phyloP scores from a whole-genome alignment of 1,140 invertebrate species.

The Papilio machaon region DNA sequence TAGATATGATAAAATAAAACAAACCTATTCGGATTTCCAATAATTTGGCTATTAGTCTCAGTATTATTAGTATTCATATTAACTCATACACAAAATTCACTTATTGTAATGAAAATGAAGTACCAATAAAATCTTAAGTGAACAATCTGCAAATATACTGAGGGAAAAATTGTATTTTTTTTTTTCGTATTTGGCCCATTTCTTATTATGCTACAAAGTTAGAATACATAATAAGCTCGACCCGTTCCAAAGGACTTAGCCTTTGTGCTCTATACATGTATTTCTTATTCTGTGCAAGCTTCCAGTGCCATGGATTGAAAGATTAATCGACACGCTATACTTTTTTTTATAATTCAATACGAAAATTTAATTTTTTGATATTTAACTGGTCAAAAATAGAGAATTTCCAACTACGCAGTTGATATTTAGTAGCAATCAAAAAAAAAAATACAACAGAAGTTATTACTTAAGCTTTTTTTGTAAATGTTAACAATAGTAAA shows the following conservation, averaged over 20 bases:
- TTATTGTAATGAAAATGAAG: not conserved
- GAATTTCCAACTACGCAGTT: no score
- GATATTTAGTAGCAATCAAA: no score
- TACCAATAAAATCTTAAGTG: not conserved
- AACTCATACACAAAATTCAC: not conserved
- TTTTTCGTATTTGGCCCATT: slow-evolving; percentile 25
- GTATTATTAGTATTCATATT: not conserved
- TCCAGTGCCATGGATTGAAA: slow-evolving; percentile 21
- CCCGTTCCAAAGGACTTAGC: slow-evolving; percentile 36
- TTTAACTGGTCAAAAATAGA: not conserved
- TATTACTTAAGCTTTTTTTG: no score
- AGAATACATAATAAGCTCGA: slow-evolving; percentile 36
- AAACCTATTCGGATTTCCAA: not conserved
- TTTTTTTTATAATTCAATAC: slow-evolving; percentile 10
- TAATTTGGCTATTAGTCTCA: no score
- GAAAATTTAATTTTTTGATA: not conserved
- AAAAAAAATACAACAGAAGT: no score
- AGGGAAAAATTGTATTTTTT: slow-evolving; percentile 12
- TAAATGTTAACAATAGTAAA: no score
- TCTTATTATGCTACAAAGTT: slow-evolving; percentile 37
- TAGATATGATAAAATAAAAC: no score
- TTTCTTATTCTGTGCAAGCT: slow-evolving; percentile 34
- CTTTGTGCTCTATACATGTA: slow-evolving; percentile 35
- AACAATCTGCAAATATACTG: slow-evolving; percentile 15
- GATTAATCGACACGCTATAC: slow-evolving; percentile 32